A percentile compares a stretch with the other conserved stretches of the same genome.
phyloP scores from a whole-genome alignment of 92 coral and sea anemone genomes.

The Phenganax subtilis region DNA sequence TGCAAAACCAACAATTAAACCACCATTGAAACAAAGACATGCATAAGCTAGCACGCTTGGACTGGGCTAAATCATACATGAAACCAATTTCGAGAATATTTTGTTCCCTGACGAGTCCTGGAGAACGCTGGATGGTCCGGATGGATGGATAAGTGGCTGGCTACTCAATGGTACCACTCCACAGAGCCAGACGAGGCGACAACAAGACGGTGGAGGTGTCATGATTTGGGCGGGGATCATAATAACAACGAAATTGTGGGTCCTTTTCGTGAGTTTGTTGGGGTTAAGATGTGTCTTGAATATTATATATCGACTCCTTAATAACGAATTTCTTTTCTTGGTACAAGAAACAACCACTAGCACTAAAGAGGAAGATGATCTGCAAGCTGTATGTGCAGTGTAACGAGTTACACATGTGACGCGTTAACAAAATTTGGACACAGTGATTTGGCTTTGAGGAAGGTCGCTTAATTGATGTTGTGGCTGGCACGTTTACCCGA shows the following conservation, averaged over 20 bases:
- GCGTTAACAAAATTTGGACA: not conserved
- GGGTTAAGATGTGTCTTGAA: not conserved
- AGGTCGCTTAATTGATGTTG: conserved; percentile 8
- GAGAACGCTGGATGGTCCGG: not conserved
- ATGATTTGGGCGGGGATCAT: conserved; percentile 17
- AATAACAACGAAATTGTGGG: not conserved
- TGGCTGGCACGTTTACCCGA: not conserved
- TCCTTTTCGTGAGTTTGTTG: not conserved
- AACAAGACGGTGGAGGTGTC: conserved; percentile 20
- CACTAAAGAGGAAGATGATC: conserved; percentile 21
- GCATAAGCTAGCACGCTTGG: conserved; percentile 4
- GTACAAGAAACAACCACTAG: not conserved
- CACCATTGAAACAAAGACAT: conserved; percentile 20
- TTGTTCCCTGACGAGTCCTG: conserved; percentile 7
- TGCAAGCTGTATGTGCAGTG: not conserved
- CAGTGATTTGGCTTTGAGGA: not conserved
- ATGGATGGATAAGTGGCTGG: conserved; percentile 30
- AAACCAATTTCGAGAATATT: conserved; percentile 25
- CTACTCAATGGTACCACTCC: conserved; percentile 12
- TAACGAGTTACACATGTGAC: not conserved
- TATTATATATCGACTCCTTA: not conserved
- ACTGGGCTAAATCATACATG: conserved; percentile 23
- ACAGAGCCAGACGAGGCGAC: not conserved
- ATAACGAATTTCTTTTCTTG: conserved; percentile 13
- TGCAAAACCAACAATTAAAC: conserved; percentile 3